Evolutionary conservation across 2,797 vertebrate species (phyloP), one percentile per base, ranked within the genome.

Genomic region (Paramormyrops hopkinsi): DNA sequence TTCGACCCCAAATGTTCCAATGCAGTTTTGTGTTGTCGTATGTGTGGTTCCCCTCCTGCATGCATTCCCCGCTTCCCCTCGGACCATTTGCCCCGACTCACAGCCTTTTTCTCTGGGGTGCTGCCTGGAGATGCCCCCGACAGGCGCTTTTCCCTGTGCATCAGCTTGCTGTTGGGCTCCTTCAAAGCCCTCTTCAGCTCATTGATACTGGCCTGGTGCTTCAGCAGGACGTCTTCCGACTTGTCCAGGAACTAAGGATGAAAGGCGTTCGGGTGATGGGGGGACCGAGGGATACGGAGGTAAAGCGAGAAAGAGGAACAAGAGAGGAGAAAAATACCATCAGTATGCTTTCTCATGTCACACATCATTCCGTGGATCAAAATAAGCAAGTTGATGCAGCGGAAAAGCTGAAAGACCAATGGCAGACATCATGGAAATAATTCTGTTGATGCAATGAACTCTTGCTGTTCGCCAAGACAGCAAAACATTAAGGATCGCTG

Each of bases 151-250:
- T 97, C 97, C 11, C 97, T 94, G 94, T 97, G 97, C 92, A 97
- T 95, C 92, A 99, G 96, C 92, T 99, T 99, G 96, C 97, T 98
- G 96, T 97, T 99, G 90, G 98, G 98, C 89, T 99, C 98, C 95
- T 96, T 98, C 92, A 99, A 93, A 85, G 98, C 97, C 92, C 97
- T 95, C 93, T 99, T 99, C 95, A 99, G 96, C 95, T 99, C 98
- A 1, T 99, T 99, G 95, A 99, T 99, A 94, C 98, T 99, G 93
- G 98, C 98, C 95, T 99, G 98, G 92, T 99, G 98, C 95, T 99
- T 99, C 94, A 99, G 95, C 90, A 99, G 94, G 93, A 99, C 95
- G 5, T 99, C 98, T 92, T 99, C 96, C 4, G 98, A 97, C 94
- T 99, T 99, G 95, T 99, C 97, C 94, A 98, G 93, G 94, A 99